Evolutionary conservation across 2,113 vertebrate genomes (phyloP).

Genomic region (Urocitellus parryii): DNA sequence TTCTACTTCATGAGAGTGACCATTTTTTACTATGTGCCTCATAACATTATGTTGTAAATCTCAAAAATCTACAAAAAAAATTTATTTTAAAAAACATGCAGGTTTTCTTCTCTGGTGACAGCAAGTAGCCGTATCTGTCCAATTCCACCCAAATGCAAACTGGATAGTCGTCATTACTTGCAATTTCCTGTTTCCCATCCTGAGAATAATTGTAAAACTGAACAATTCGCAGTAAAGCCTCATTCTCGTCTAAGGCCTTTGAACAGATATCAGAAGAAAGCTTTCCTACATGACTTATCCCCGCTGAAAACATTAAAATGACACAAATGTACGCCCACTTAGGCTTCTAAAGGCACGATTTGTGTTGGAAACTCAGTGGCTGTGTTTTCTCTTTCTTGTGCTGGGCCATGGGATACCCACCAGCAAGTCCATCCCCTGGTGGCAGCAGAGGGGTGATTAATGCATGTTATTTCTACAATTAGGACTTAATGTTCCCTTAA

Average conservation of each 20-base stretch:
- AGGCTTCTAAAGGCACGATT: neutral
- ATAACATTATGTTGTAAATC: neutral
- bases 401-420: neutral
- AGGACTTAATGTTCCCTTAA: conserved; percentile 70
- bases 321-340: neutral
- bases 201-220: conserved; percentile 26
- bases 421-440: neutral
- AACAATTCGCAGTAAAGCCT: neutral
- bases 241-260: neutral
- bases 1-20: neutral
- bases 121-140: neutral
- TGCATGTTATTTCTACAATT: conserved; percentile 75
- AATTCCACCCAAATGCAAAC: neutral
- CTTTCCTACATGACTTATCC: neutral
- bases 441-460: conserved; percentile 29
- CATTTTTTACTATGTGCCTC: neutral
- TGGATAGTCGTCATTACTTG: neutral
- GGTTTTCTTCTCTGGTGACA: neutral
- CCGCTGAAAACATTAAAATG: neutral
- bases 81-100: neutral
- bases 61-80: too few relatives aligned
- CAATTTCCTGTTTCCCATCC: neutral
- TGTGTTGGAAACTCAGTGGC: neutral
- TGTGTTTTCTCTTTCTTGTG: neutral
- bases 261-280: neutral